phyloP scores from a whole-genome alignment of 1,140 invertebrate genomes.

The Cydia splendana region DNA sequence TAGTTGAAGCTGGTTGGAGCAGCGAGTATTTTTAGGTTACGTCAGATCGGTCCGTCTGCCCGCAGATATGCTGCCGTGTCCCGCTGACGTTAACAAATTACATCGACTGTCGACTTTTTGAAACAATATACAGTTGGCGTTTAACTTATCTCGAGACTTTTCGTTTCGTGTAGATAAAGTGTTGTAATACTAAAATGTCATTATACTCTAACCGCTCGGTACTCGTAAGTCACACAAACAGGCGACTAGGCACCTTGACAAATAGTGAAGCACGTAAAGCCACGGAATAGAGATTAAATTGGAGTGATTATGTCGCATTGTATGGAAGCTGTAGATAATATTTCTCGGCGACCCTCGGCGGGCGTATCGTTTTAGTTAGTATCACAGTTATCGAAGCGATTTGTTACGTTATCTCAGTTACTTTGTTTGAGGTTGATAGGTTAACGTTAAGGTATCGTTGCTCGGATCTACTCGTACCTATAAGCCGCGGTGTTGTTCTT shows the following conservation, averaged over 20 bases:
- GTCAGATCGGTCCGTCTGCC: constrained; percentile 46
- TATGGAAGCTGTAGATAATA: constrained; percentile 57
- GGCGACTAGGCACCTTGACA: not conserved
- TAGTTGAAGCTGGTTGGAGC: constrained; percentile 47
- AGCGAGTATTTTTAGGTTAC: constrained; percentile 67
- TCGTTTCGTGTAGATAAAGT: constrained; percentile 75
- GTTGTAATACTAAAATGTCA: constrained; percentile 79
- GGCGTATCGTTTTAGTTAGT: constrained; percentile 61
- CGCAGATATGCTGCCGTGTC: constrained; percentile 51
- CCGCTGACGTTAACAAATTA: constrained; percentile 75
- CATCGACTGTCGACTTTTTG: constrained; percentile 69
- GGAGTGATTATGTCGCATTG: constrained; percentile 25
- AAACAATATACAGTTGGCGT: constrained; percentile 78
- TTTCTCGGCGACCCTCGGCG: constrained; percentile 57
- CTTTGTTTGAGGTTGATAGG: constrained; percentile 73
- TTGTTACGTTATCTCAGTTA: constrained; percentile 74
- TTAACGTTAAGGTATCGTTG: constrained; percentile 65
- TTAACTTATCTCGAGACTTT: constrained; percentile 75
- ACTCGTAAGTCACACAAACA: constrained; percentile 60
- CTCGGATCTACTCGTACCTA: constrained; percentile 45
- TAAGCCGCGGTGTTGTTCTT: constrained; percentile 47
- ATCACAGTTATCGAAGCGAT: constrained; percentile 67
- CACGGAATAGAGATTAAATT: constrained; percentile 2
- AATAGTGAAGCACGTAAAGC: not conserved
- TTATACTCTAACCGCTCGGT: constrained; percentile 66